Evolutionary conservation across 2,113 vertebrate species (phyloP), one percentile per base, ranked within the genome.

Genomic region (Eulacestoma nigropectus): DNA sequence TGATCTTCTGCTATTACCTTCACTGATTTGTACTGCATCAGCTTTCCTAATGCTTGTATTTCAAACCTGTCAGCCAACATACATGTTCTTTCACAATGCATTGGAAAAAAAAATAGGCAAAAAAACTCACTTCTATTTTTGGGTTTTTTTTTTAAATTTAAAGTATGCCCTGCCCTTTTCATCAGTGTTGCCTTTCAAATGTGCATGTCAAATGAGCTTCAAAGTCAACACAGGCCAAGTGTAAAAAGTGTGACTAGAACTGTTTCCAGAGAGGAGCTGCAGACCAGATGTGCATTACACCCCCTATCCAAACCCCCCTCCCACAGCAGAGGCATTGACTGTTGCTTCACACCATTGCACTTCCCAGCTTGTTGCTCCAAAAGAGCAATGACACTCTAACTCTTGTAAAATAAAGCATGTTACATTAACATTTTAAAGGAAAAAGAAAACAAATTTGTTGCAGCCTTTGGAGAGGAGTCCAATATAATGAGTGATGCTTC

Each of bases 241-340:
- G 62, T 42, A 67, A 79, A 68, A 88, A 77, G 70, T 14, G 76
- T 60, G 72, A 87, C 46, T 80, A 33, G 63, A 79, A 30, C 26
- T 6, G 18, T 94, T 97, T 85, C 90, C 91, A 95, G 93, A 95
- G 88, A 62, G 84, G 75, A 70, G 53, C 84, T 90, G 72, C 76
- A 64, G 84, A 56, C 87, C 94, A 97, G 87, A 96, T 96, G 96
- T 87, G 86, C 53, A 9, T 65, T 16, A 52, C 59, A 35, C 8
- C 50, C 70, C 69, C 42, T 50, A 4, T 8, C 89, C 96, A 97
- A 95, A 89, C 59, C 22, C 8, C 20, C 63, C 73, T 60, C 73
- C 95, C 88, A 44, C 4, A 23, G 84, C 13, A 14, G 75, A 97
- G 87, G 83, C 50, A 78, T 3, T 74, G 75, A 11, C 70, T 87